These are phyloP conservation scores for Danionella dracula DNA, from an alignment of 2,797 vertebrate species.

Conservation along the genomic window DNA sequence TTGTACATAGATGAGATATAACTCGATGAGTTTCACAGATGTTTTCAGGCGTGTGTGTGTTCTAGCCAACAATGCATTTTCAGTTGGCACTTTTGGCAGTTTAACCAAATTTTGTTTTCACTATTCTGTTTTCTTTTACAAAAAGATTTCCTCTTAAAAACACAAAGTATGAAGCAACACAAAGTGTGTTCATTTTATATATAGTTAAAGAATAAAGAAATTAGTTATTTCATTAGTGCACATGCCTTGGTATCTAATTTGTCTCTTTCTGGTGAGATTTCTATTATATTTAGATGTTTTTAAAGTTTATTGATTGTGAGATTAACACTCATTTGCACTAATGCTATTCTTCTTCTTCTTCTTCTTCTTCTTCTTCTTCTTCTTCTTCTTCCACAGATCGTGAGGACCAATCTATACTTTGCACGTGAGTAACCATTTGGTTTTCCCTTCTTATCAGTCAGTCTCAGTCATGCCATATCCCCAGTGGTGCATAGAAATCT, in stretches of 20 bases:
- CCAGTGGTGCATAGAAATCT: not conserved
- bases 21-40: conserved; percentile 1
- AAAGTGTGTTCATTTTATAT: not conserved
- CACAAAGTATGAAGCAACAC: not conserved
- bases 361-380: not conserved
- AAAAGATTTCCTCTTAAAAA: conserved; percentile 2
- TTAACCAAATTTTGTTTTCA: not conserved
- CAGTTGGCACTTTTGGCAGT: not conserved
- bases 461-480: not conserved
- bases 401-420: conserved; percentile 99
- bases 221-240: too few species aligned
- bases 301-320: not conserved
- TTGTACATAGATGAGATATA: not conserved
- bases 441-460: not conserved
- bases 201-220: not conserved
- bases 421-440: conserved; percentile 84
- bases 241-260: not conserved
- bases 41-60: not conserved
- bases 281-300: too few species aligned
- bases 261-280: conserved; percentile 3
- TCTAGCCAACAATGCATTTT: not conserved
- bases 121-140: not conserved
- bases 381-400: conserved; percentile 81
- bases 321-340: too few species aligned
- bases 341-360: not conserved